These are phyloP conservation scores for Apotomis turbidana DNA, from an alignment of 2,888 invertebrate genomes.

Conservation along the genomic window DNA sequence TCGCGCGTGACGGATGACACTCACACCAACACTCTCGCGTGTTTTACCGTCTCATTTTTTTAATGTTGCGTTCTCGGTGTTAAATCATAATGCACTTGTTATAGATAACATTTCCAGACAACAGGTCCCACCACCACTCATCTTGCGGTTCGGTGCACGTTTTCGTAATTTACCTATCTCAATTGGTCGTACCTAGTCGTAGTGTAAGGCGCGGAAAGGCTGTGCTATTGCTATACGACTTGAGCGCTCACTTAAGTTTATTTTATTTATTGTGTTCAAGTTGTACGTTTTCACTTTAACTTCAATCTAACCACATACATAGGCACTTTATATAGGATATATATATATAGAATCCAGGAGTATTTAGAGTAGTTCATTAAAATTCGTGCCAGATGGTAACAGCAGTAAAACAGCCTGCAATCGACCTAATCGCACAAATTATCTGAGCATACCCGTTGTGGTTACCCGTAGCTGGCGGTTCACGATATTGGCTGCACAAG, in stretches of 20 bases:
- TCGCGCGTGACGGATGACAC: background rate
- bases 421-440: slow-evolving; percentile 27
- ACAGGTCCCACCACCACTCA: background rate
- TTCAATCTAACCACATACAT: background rate
- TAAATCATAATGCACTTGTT: too few species aligned
- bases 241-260: background rate
- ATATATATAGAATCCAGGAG: too few species aligned
- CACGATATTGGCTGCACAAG: slow-evolving; percentile 48
- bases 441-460: slow-evolving; percentile 30
- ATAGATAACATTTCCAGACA: too few species aligned
- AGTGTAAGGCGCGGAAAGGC: background rate
- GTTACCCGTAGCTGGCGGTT: slow-evolving; percentile 40
- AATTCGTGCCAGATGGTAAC: background rate
- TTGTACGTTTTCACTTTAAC: too few species aligned
- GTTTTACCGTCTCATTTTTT: too few species aligned
- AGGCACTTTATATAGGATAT: too few species aligned
- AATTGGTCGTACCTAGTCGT: background rate
- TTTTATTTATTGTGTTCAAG: background rate
- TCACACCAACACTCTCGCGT: too few species aligned
- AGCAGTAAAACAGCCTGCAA: slow-evolving; percentile 16
- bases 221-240: too few species aligned
- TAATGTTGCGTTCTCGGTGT: too few species aligned
- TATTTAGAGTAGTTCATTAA: background rate
- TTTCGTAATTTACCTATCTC: background rate
- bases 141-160: background rate